Conservation (phyloP, 2,888 invertebrate genomes). For the Agrochola circellaris region DNA sequence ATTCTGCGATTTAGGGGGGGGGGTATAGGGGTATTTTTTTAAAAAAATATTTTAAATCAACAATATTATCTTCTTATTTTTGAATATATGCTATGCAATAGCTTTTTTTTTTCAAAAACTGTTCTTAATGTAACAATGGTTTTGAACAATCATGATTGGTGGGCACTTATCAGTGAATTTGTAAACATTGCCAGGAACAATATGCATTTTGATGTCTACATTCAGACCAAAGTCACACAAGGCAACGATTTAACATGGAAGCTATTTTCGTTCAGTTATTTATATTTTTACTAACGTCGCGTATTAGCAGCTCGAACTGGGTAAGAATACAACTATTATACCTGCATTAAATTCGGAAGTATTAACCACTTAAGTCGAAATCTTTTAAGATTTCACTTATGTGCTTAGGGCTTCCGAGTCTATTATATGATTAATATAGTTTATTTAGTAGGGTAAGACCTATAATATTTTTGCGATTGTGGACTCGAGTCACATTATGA, state of each 20-base stretch:
- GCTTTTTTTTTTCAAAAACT: slow-evolving; percentile 40
- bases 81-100: too few relatives aligned
- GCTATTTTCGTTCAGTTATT: slow-evolving; percentile 68
- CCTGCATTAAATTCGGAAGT: not conserved
- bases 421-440: not conserved
- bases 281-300: slow-evolving; percentile 67
- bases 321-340: slow-evolving; percentile 40
- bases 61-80: too few relatives aligned
- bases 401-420: too few relatives aligned
- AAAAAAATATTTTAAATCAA: too few relatives aligned
- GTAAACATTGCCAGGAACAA: slow-evolving; percentile 73
- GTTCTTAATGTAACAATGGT: slow-evolving; percentile 61
- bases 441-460: not conserved
- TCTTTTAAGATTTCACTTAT: too few relatives aligned
- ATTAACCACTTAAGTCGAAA: too few relatives aligned
- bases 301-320: slow-evolving; percentile 65
- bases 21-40: too few relatives aligned
- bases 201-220: slow-evolving; percentile 63
- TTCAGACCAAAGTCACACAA: slow-evolving; percentile 48
- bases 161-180: slow-evolving; percentile 70
- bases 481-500: not conserved
- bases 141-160: slow-evolving; percentile 67
- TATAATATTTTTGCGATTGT: not conserved
- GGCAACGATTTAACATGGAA: slow-evolving; percentile 51
- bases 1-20: too few relatives aligned